Base-by-base conservation (phyloP, 2,113 vertebrate species). In the Monopterus albus region DNA sequence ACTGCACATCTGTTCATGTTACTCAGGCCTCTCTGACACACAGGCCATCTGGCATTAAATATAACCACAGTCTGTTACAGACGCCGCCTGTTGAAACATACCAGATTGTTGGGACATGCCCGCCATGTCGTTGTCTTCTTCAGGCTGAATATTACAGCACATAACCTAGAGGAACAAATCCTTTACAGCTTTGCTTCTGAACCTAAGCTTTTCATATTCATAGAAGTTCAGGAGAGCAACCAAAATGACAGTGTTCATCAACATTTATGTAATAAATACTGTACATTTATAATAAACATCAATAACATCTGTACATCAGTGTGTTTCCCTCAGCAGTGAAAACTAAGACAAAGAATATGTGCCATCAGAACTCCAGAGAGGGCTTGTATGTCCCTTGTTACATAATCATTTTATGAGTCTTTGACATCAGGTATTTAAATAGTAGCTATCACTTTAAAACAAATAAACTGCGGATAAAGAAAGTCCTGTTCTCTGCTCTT, bases 391-490 rank as follows among this genome's bases (percentile, higher is more conserved):
- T 72, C 43, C 43, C 55, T 21, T 43, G 7, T 39, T 60, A 31
- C 7, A 58, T 65, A 23, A 53, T 15, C 56, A 50, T 72, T 56
- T 51, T 7, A 36, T 26, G 38, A 50, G 0, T 74, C n/a, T 57
- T 26, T 67, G n/a, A 51, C 11, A 6, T 20, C 23, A 61, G 2
- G 0, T 33, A 21, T 42, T 58, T 26, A 43, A n/a, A n/a, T n/a
- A n/a, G n/a, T n/a, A 25, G 12, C 18, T 58, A 42, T 85, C 57
- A 86, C 53, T 70, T 84, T 86, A 90, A 91, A 76, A 90, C 84
- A 87, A 94, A 94, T 57, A 94, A 84, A 87, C 81, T 91, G 4
- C 91, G 84, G 91, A 64, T 75, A 88, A 0, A 93, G 75, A 64
- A 94, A 93, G 68, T 89, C 87, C 6, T 90, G 89, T 17, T 86